Percentiles rank a stretch among this genome's conserved stretches.
These are phyloP conservation scores for Cercopithecus mitis DNA, from an alignment of 2,797 vertebrate genomes.

Conservation along the genomic window DNA sequence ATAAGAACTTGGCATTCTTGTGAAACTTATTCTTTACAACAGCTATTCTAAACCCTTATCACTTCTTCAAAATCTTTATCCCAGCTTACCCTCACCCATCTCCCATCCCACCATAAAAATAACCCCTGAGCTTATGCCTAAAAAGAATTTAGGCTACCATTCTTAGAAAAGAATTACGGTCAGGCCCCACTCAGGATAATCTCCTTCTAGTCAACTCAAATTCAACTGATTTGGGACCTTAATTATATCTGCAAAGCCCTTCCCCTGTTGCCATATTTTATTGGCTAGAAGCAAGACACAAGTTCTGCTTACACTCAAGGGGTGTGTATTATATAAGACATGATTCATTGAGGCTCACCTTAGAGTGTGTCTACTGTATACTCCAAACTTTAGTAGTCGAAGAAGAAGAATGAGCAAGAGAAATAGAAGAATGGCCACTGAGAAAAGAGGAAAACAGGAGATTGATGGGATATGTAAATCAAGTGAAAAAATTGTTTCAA, in stretches of 20 bases:
- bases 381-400: background rate
- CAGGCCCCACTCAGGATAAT: background rate
- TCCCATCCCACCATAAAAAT: background rate
- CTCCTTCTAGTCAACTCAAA: background rate
- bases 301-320: background rate
- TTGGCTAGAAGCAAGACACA: background rate
- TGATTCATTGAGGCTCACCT: background rate
- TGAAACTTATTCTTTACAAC: background rate
- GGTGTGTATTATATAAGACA: background rate
- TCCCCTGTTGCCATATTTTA: background rate
- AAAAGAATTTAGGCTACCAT: background rate
- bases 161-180: background rate
- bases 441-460: background rate
- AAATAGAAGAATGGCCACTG: background rate
- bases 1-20: background rate
- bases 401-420: background rate
- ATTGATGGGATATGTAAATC: background rate
- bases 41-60: background rate
- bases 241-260: background rate
- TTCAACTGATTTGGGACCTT: background rate
- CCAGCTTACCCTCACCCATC: background rate
- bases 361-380: background rate
- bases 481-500: background rate
- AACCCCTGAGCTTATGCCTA: background rate
- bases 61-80: background rate